Evolutionary conservation across 37 sponge, comb jelly and placozoan genomes (phyloP).

Genomic region (Ephydatia muelleri): DNA sequence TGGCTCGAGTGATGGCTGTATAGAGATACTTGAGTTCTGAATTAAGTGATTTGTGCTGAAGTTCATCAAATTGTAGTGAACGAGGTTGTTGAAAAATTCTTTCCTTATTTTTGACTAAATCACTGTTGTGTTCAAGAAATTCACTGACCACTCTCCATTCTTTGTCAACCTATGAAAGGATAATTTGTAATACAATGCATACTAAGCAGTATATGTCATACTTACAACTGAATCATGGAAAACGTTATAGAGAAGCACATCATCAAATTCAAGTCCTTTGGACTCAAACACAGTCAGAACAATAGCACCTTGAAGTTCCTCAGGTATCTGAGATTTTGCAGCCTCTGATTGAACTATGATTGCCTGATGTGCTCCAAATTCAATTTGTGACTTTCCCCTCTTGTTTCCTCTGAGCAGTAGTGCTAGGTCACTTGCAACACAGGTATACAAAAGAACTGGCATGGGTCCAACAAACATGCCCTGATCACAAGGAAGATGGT

Average conservation of each 20-base stretch:
- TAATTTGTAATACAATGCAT: not conserved
- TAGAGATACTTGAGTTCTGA: slow-evolving; percentile 90
- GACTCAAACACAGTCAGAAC: slow-evolving; percentile 85
- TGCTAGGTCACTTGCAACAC: slow-evolving; percentile 60
- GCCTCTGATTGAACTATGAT: slow-evolving; percentile 81
- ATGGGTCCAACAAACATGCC: slow-evolving; percentile 84
- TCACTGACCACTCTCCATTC: slow-evolving; percentile 73
- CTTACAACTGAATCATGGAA: slow-evolving; percentile 83
- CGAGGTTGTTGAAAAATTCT: slow-evolving; percentile 2
- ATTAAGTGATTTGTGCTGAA: slow-evolving; percentile 67
- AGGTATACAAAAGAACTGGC: slow-evolving; percentile 70
- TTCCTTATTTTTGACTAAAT: slow-evolving; percentile 1
- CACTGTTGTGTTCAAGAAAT: slow-evolving; percentile 20
- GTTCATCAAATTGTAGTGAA: slow-evolving; percentile 53
- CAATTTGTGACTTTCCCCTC: slow-evolving; percentile 70
- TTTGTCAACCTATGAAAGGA: slow-evolving; percentile 37
- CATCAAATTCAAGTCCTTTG: slow-evolving; percentile 92
- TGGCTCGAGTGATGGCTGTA: slow-evolving; percentile 84
- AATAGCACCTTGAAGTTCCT: slow-evolving; percentile 62
- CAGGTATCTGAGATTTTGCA: slow-evolving; percentile 61
- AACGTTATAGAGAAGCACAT: slow-evolving; percentile 89
- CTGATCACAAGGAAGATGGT: slow-evolving; percentile 57
- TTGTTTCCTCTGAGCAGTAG: slow-evolving; percentile 75
- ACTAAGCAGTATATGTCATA: not conserved
- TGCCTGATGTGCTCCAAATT: slow-evolving; percentile 90